These are phyloP conservation scores for Radopholus similis DNA, from an alignment of 1,140 invertebrate species.

Conservation along the genomic window DNA sequence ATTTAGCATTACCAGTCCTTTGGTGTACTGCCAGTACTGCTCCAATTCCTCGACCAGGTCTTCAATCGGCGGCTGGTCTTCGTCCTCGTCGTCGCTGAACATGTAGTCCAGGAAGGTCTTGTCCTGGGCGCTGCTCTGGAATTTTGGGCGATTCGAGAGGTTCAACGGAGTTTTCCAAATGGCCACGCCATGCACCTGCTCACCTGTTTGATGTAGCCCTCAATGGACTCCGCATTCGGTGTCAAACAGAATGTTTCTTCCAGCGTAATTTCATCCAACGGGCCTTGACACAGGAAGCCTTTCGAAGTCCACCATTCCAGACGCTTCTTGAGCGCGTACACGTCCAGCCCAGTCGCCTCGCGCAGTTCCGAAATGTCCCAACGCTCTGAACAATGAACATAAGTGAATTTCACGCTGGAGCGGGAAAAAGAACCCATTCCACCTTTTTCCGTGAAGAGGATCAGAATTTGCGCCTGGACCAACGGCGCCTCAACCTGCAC, in stretches of 20 bases:
- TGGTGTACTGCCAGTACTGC: conserved; percentile 72
- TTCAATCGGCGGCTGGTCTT: conserved; percentile 77
- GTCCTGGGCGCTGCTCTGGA: not conserved
- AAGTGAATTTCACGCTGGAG: not conserved
- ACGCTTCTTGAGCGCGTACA: conserved; percentile 79
- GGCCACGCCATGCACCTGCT: not conserved
- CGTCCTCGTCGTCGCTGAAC: conserved; percentile 48
- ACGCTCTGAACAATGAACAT: conserved; percentile 29
- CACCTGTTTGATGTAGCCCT: conserved; percentile 21
- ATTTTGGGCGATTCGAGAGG: not conserved
- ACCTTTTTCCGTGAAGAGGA: conserved; percentile 86
- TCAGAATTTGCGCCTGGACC: conserved; percentile 86
- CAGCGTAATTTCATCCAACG: conserved; percentile 83
- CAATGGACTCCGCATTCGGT: conserved; percentile 10
- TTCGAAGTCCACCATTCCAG: conserved; percentile 77
- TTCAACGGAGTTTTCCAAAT: not conserved
- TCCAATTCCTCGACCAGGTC: conserved; percentile 88
- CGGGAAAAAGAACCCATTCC: conserved; percentile 23
- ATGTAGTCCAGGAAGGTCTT: conserved; percentile 3
- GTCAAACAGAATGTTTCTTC: conserved; percentile 50
- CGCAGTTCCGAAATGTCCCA: conserved; percentile 22
- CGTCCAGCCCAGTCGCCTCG: conserved; percentile 58
- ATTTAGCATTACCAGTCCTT: conserved; percentile 64
- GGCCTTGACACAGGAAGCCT: conserved; percentile 75
- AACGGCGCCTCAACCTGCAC: conserved; percentile 81